Base-by-base conservation (phyloP, 2,797 vertebrate species). In the Etheostoma nigrum region DNA sequence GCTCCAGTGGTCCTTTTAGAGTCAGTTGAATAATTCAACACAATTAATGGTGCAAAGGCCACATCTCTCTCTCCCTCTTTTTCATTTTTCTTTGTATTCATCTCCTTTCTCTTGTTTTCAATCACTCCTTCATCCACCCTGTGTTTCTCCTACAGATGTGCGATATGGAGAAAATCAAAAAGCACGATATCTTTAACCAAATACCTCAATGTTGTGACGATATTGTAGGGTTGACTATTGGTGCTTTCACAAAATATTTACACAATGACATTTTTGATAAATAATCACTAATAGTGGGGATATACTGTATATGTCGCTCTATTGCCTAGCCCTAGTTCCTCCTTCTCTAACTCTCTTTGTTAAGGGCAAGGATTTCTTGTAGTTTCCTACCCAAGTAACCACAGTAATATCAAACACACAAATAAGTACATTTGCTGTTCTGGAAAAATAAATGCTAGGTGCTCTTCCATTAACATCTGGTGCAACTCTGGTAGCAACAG, bases 1-100 rank as follows among this genome's bases (percentile, higher is more conserved):
- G 76, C 86, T 89, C 67, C 49, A 62, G 74, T 71, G 71, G 77
- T 82, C 71, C 82, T 77, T 69, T 86, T 53, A 42, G 72, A 86
- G 79, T 81, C 69, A 78, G 81, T 71, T 92, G 76, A 93, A 93
- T 92, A 83, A 93, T 91, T 92, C 88, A 95, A 87, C 84, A 82
- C 85, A 89, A 91, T 93, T 95, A 93, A 89, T 82, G 85, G 76
- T 33, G 76, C 81, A 73, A 82, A 76, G 77, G 83, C 85, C 66
- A 55, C 54, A 57, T 77, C 80, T 78, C 89, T 79, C 68, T 68
- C 51, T 33, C 44, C 40, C 47, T 16, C 40, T 33, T 19, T 64
- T 52, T 64, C 62, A 67, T 42, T 65, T 86, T 70, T 69, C 44
- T 67, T 3, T 47, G 16, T 66, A 40, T 69, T 68, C 73, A 75